A percentile compares a stretch with the other conserved stretches of the same genome.
Conservation (phyloP, 2,113 vertebrate species). For the Egretta garzetta region DNA sequence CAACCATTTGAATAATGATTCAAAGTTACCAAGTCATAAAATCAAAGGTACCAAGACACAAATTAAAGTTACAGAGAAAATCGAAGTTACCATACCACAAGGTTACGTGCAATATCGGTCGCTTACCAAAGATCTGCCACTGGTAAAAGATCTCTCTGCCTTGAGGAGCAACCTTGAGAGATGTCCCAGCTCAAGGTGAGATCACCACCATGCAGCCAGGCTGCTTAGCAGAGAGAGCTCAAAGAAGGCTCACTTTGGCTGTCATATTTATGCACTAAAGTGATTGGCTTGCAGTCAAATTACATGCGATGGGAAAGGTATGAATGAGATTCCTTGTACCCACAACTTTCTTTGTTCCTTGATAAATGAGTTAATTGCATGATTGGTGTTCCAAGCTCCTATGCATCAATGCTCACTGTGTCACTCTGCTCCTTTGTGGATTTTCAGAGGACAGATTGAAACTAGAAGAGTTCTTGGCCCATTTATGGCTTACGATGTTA, state of each 20-base stretch:
- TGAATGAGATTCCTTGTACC: not conserved
- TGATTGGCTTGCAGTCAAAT: not conserved
- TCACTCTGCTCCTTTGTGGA: not conserved
- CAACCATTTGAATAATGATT: not conserved
- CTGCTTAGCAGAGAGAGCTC: not conserved
- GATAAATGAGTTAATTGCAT: not conserved
- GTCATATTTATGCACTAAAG: not conserved
- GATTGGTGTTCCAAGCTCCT: not conserved
- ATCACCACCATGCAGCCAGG: not conserved
- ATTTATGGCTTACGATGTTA: not conserved
- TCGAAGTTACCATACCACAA: not conserved
- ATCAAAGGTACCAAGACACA: too few relatives aligned
- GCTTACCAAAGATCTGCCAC: not conserved
- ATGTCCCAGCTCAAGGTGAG: not conserved
- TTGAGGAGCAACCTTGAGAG: not conserved
- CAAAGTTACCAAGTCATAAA: not conserved
- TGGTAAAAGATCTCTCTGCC: not conserved
- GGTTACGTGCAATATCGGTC: not conserved
- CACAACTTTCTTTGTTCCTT: not conserved
- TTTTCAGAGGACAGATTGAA: not conserved
- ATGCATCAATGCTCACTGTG: not conserved
- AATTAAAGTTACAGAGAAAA: not conserved
- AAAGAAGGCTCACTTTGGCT: not conserved
- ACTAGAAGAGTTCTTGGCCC: not conserved
- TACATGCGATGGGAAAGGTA: not conserved